phyloP scores from a whole-genome alignment of 2,797 vertebrate genomes.

The Neosilurus hyrtlii region DNA sequence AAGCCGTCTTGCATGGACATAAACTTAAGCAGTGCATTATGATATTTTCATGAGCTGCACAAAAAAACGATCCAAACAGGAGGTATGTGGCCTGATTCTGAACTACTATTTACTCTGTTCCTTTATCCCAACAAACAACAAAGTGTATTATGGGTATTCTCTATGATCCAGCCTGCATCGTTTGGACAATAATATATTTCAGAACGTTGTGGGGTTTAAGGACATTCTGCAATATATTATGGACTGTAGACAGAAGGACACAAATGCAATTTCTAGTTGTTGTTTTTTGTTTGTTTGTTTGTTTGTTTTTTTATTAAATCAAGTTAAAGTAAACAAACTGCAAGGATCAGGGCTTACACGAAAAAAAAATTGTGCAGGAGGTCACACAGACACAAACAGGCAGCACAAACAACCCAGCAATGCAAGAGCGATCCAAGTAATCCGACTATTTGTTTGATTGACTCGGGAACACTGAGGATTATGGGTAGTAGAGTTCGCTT shows the following conservation, averaged over 20 bases:
- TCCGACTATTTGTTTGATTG: not conserved
- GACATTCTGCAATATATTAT: not conserved
- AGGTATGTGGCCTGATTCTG: not conserved
- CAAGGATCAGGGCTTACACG: not conserved
- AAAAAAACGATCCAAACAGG: not conserved
- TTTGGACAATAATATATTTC: not conserved
- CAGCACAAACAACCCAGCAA: not conserved
- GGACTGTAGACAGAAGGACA: not conserved
- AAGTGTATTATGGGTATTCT: not conserved
- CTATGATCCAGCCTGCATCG: not conserved
- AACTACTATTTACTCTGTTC: not conserved
- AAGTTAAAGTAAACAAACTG: not conserved
- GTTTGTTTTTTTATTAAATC: not conserved
- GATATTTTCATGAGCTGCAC: not conserved
- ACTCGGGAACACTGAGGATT: not conserved
- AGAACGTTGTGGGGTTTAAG: not conserved
- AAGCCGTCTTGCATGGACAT: not conserved
- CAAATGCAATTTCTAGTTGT: too few species aligned
- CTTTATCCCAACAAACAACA: not conserved
- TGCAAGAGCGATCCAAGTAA: not conserved
- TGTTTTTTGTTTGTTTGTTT: too few species aligned
- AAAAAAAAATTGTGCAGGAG: not conserved
- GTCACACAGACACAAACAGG: not conserved
- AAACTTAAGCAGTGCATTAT: conserved; percentile 10
- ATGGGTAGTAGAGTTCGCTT: conserved; percentile 10